These are phyloP conservation scores for Temnothorax nylanderi DNA, from an alignment of 1,140 invertebrate genomes.

Conservation along the genomic window DNA sequence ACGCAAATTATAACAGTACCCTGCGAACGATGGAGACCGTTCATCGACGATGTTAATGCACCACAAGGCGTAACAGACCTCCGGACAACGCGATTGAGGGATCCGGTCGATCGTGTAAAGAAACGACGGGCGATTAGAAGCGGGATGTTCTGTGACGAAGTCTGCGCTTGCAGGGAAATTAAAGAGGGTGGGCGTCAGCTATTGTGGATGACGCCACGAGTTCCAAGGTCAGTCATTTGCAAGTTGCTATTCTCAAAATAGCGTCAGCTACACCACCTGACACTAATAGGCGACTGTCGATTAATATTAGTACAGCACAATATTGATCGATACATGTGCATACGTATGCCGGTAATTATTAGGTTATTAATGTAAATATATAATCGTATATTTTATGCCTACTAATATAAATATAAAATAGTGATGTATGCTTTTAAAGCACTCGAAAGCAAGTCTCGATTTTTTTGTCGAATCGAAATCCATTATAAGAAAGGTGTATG, in stretches of 20 bases:
- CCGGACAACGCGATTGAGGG: background rate
- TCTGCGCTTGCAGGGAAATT: background rate
- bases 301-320: conserved; percentile 20
- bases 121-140: conserved; percentile 11
- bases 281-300: background rate
- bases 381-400: background rate
- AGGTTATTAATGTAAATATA: background rate
- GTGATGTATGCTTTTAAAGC: background rate
- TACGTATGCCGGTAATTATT: background rate
- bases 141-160: background rate
- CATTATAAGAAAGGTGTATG: background rate
- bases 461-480: background rate
- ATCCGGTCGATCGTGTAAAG: conserved; percentile 18
- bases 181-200: conserved; percentile 8
- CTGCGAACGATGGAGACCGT: background rate
- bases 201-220: conserved; percentile 10
- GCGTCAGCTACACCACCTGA: background rate
- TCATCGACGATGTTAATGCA: conserved; percentile 29
- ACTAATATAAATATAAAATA: conserved; percentile 20
- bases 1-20: conserved; percentile 68
- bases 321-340: background rate
- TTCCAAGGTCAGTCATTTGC: conserved; percentile 31
- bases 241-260: conserved; percentile 15
- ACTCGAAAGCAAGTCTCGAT: background rate
- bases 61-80: conserved; percentile 11